Evolutionary conservation across 37 sponge, comb jelly and placozoan species (phyloP), one percentile per base, ranked within the genome.

Genomic region (Aphrocallistes beatrix): DNA sequence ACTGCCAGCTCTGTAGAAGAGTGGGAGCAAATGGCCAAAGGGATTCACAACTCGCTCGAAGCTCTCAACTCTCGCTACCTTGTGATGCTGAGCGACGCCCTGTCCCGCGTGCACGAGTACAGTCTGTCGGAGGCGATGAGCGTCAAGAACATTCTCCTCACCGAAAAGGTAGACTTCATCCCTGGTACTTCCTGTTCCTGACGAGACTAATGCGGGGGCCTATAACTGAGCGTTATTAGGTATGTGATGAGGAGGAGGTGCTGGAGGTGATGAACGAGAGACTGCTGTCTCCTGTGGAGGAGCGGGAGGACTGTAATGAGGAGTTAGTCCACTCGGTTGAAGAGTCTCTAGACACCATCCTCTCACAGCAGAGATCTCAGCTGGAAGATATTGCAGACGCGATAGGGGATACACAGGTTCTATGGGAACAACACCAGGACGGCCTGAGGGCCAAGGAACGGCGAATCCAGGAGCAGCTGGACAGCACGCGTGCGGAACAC

Each of bases 381-480:
- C 34, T 60, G 75, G 75, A 28, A 25, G 75, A 60, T 13, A 60
- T 60, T 13, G 21, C 75, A 3, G 75, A 60, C 75, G 10, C 8
- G 6, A 28, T 60, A 19, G 75, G 75, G 34, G 75, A 60, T 3
- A 30, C 28, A 13, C 25, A 25, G 75, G 10, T 6, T 13, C 34
- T 60, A 3, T 60, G 75, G 75, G 28, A 60, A 13, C 75, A 19
- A 13, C 75, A 60, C 34, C 32, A 60, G 34, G 34, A 60, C 34
- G 75, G 75, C 10, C 34, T 60, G 75, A 60, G n/a, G 10, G n/a
- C 6, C 75, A 60, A 60, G 34, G 75, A 60, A 13, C 10, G 75
- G n/a, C 17, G n/a, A 30, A 13, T 60, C 10, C 39, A 92, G 86
- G 90, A 90, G 51, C 81, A 38, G 1, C 87, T 94, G 83, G 86